Conservation (phyloP, 35 echinoderm and acorn worm genomes). For the Ptychodera flava region DNA sequence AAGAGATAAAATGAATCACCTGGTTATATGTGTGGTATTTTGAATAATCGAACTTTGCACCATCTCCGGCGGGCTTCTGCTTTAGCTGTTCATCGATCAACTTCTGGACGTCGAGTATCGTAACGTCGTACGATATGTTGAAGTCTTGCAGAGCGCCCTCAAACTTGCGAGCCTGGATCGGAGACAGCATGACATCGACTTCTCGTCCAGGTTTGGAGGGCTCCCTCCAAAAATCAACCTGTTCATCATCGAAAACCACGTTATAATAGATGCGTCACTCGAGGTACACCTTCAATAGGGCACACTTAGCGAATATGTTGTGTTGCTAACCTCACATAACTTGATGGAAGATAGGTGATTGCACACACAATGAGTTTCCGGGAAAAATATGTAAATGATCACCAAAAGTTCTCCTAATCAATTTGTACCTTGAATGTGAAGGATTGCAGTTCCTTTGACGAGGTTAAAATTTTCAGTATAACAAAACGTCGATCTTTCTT, state of each 20-base stretch:
- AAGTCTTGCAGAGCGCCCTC: not conserved
- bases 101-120: constrained; percentile 48
- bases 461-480: too few species aligned
- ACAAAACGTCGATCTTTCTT: too few species aligned
- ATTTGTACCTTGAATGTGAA: too few species aligned
- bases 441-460: too few species aligned
- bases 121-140: constrained; percentile 12
- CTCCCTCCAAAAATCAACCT: constrained; percentile 62
- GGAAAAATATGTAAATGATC: too few species aligned
- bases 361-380: too few species aligned
- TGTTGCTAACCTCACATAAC: too few species aligned
- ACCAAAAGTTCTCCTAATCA: too few species aligned
- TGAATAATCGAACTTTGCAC: not conserved
- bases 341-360: too few species aligned
- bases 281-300: too few species aligned
- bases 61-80: not conserved
- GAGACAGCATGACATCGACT: constrained; percentile 52
- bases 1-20: not conserved
- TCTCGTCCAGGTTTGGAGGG: constrained; percentile 12
- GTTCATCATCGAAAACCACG: not conserved
- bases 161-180: not conserved
- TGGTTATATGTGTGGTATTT: not conserved
- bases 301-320: too few species aligned
- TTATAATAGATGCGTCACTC: too few species aligned
- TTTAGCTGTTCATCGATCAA: constrained; percentile 36